Percentiles rank a stretch among this genome's conserved stretches.
Conservation (phyloP, 2,797 vertebrate species). For the Danio aesculapii region DNA sequence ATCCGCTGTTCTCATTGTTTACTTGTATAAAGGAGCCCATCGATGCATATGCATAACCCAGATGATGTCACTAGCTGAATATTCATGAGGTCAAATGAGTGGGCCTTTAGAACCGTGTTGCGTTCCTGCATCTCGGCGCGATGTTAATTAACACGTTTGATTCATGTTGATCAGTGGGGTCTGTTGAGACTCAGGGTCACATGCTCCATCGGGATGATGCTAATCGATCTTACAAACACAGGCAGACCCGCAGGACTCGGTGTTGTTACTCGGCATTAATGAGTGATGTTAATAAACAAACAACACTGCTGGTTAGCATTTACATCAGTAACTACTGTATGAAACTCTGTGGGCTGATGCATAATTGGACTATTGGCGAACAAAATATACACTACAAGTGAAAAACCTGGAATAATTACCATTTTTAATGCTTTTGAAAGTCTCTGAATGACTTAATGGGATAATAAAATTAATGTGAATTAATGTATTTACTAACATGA, state of each 20-base stretch:
- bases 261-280: slow-evolving; percentile 5
- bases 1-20: slow-evolving; percentile 8
- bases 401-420: too few relatives aligned
- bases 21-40: not conserved
- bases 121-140: not conserved
- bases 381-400: too few relatives aligned
- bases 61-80: slow-evolving; percentile 3
- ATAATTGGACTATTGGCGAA: not conserved
- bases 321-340: not conserved
- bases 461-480: too few relatives aligned
- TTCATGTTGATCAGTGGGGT: not conserved
- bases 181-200: slow-evolving; percentile 8
- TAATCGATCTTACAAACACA: slow-evolving; percentile 25
- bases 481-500: too few relatives aligned
- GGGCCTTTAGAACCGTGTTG: not conserved
- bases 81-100: slow-evolving; percentile 26
- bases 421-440: too few relatives aligned
- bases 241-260: not conserved
- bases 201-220: not conserved
- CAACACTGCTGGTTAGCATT: not conserved
- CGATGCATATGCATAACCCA: not conserved
- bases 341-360: not conserved
- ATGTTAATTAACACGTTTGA: slow-evolving; percentile 20
- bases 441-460: too few relatives aligned
- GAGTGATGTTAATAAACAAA: not conserved